Base-by-base conservation (phyloP, 2,888 invertebrate genomes). In the Drosophila mettleri region DNA sequence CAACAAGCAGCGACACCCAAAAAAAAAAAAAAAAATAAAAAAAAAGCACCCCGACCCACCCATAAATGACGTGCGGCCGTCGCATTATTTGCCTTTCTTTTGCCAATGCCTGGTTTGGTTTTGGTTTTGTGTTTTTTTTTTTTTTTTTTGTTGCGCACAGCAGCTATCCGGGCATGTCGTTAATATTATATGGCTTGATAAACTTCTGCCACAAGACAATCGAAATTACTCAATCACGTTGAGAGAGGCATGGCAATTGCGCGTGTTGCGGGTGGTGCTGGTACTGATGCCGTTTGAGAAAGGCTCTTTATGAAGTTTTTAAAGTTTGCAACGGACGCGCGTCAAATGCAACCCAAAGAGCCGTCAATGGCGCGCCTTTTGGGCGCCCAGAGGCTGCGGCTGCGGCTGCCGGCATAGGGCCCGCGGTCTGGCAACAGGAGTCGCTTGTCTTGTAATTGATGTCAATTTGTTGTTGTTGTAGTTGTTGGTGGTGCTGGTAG, bases 171-270 rank as follows among this genome's bases (percentile, higher is more conserved):
- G 63, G 63, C 81, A 84, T 84, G 85, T 85, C 85, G 85, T 85
- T 85, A 87, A 85, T 85, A 88, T 85, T 86, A 86, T 86, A 88
- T 86, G 86, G 72, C 85, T 85, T 85, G 85, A 85, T 85, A 85
- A 85, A 85, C 85, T 85, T 85, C 85, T 85, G 85, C 89, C 85
- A 85, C 85, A 81, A 88, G 88, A 85, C 85, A 85, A 85, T 85
- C 85, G 73, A 88, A 85, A 85, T 88, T 85, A 85, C 85, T 85
- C 85, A 85, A 85, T 85, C 85, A 84, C 82, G 73, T 69, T 69
- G 65, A 63, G 68, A 65, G 83, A 38, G 45, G 48, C 46, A 46
- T 43, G 51, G 49, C 24, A 12, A 46, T 8, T 45, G 20, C 12
- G 31, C 38, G 16, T n/a, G 36, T 24, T 14, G 69, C 16, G 43